Evolutionary conservation across 2,113 vertebrate genomes (phyloP).

Genomic region (Halcyon senegalensis): DNA sequence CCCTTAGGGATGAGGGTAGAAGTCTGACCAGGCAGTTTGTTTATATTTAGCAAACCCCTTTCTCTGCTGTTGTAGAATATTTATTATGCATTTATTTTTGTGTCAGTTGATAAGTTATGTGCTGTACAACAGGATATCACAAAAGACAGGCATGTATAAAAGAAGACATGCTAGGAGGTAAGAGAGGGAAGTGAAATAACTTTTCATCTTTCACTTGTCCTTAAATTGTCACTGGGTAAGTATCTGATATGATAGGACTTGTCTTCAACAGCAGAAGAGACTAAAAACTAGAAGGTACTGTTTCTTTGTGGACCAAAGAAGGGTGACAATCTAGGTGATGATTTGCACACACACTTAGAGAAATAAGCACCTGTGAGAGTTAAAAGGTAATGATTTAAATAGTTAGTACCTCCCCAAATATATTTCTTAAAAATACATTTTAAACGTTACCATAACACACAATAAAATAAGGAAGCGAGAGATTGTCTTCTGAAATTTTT

Average conservation of each 20-base stretch:
- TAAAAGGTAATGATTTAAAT: not conserved
- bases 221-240: not conserved
- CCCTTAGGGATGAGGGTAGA: not conserved
- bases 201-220: slow-evolving; percentile 27
- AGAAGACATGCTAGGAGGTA: not conserved
- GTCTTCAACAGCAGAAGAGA: not conserved
- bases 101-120: slow-evolving; percentile 31
- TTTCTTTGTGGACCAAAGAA: not conserved
- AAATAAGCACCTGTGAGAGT: not conserved
- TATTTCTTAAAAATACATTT: not conserved
- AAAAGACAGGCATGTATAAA: slow-evolving; percentile 18
- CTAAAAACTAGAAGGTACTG: not conserved
- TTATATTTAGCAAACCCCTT: slow-evolving; percentile 44
- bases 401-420: not conserved
- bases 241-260: not conserved
- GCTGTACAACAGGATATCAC: not conserved
- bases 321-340: not conserved
- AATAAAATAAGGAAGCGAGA: not conserved
- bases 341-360: not conserved
- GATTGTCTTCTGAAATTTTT: not conserved
- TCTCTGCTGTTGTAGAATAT: not conserved
- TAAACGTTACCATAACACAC: not conserved
- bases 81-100: slow-evolving; percentile 29
- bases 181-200: not conserved
- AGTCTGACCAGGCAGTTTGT: slow-evolving; percentile 10